Base-by-base conservation (phyloP, 2,113 vertebrate genomes). In the Dasypus novemcinctus region DNA sequence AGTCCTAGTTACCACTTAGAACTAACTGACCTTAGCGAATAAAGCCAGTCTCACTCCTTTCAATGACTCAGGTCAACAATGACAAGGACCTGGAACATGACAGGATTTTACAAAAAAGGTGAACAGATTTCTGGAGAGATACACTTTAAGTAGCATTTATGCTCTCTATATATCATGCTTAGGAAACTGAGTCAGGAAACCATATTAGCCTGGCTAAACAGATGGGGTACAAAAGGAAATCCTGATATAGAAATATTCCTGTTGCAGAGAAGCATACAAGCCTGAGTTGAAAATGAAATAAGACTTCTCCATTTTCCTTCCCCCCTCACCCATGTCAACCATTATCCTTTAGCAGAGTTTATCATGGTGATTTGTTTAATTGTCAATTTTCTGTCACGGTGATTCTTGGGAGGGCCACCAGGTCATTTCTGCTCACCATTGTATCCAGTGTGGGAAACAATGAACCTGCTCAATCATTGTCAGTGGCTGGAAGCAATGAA, bases 211-310 rank as follows among this genome's bases (percentile, higher is more conserved):
- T 91, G 86, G 20, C 36, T 91, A n/a, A 93, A 91, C 72, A 95
- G 91, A 94, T 69, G 86, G 68, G 63, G 59, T 57, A 72, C 93
- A 33, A 85, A 82, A 95, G 89, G 86, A 97, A 95, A 96, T 94
- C 91, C 96, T 72, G 93, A 83, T 76, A 49, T 25, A 90, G 81
- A 96, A 91, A 5, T 61, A 74, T 64, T 79, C 46, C 78, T 79
- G 46, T 20, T 54, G 3, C 38, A 63, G 57, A 83, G 27, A 87
- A 36, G 59, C 43, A 59, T 2, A 71, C 21, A 81, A 31, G 41
- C 31, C 61, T 31, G 66, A 57, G 54, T 13, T 49, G 76, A 84
- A 97, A 91, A 84, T 52, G 61, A 36, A 90, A 54, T 12, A 81
- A 10, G 52, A 38, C 6, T n/a, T 81, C 66, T 94, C 75, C 31